Conservation (phyloP, 2,113 vertebrate species). For the Cyprinodon brontotheroides region DNA sequence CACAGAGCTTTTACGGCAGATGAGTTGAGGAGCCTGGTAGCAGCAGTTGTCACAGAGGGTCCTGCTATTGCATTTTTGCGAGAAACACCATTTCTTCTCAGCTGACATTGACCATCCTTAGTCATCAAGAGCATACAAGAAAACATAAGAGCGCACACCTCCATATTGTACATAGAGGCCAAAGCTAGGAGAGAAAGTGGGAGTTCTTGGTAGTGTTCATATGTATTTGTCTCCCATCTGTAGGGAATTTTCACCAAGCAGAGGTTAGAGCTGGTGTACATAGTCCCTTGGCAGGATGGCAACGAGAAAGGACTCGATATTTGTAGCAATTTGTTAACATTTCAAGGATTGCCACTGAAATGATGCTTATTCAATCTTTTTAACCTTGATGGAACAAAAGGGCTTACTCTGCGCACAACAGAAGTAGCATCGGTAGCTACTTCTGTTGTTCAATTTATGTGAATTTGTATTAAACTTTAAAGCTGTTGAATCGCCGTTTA, state of each 20-base stretch:
- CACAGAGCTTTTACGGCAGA: neutral
- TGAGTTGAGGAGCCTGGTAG: neutral
- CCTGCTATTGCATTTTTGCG: neutral
- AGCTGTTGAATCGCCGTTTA: constrained; percentile 8
- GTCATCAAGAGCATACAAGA: neutral
- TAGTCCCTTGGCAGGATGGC: neutral
- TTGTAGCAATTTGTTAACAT: neutral
- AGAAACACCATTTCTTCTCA: neutral
- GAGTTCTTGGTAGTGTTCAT: no score
- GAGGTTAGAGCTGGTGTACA: neutral
- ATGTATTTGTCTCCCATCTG: neutral
- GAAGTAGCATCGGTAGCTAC: neutral
- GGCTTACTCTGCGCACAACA: neutral
- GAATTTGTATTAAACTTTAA: neutral
- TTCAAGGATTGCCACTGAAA: neutral
- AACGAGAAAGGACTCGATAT: neutral
- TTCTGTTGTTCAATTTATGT: neutral
- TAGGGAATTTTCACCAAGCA: no score
- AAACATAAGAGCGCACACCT: neutral
- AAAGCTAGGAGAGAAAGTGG: no score
- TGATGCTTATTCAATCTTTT: neutral
- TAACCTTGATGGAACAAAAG: neutral
- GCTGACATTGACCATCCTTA: neutral
- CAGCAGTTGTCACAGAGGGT: neutral
- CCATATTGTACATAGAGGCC: no score